These are phyloP conservation scores for Megalops cyprinoides DNA, from an alignment of 2,797 vertebrate species.

Conservation along the genomic window DNA sequence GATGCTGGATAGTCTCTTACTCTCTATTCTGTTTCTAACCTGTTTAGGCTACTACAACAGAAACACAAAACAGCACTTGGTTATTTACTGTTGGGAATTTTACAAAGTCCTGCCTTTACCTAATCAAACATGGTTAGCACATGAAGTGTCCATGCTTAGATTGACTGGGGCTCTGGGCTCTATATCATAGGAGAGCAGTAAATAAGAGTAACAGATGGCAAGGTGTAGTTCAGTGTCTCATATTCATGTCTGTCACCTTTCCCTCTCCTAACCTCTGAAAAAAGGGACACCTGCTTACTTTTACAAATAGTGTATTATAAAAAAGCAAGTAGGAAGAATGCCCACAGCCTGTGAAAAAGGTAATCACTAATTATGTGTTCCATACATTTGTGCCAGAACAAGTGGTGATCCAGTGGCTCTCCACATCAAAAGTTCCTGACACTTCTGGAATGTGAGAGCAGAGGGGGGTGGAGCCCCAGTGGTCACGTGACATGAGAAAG, in stretches of 20 bases:
- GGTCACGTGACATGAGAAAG: conserved; percentile 35
- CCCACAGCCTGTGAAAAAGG: not conserved
- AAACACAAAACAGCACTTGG: not conserved
- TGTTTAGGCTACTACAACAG: conserved; percentile 19
- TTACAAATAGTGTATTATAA: conserved; percentile 2
- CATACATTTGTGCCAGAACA: not conserved
- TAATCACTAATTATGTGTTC: not conserved
- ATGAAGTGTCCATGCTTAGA: not conserved
- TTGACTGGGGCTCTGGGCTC: not conserved
- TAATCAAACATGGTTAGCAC: too few relatives aligned
- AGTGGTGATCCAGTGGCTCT: conserved; percentile 2
- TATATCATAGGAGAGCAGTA: not conserved
- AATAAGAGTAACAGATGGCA: conserved; percentile 38
- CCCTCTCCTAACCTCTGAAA: conserved; percentile 12
- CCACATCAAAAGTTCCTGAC: conserved; percentile 15
- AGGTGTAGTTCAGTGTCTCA: conserved; percentile 21
- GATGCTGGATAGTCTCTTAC: too few relatives aligned
- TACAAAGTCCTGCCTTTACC: too few relatives aligned
- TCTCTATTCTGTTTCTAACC: too few relatives aligned
- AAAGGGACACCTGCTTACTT: conserved; percentile 38
- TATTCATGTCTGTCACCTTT: conserved; percentile 39
- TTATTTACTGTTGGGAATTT: not conserved
- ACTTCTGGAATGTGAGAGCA: conserved; percentile 31
- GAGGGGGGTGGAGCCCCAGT: not conserved
- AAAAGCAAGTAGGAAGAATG: not conserved